Conservation (phyloP, 2,888 invertebrate genomes). For the Drosophila borborema region DNA sequence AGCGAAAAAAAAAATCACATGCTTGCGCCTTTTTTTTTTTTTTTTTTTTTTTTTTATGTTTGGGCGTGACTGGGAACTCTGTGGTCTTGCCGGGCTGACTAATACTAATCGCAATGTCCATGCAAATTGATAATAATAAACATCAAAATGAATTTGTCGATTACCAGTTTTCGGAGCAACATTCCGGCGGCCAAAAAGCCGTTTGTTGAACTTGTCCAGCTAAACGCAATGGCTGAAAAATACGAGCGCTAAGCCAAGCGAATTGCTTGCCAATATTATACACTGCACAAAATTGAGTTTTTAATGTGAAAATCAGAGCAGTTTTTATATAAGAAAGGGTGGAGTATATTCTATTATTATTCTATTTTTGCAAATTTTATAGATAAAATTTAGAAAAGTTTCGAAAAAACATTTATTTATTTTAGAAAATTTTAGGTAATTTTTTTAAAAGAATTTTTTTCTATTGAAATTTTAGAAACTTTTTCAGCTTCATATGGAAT, state of each 20-base stretch:
- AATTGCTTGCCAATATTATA: neutral
- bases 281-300: neutral
- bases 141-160: slow-evolving; percentile 44
- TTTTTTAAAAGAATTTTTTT: no score
- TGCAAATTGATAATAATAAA: slow-evolving; percentile 67
- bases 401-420: no score
- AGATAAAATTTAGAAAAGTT: no score
- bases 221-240: slow-evolving; percentile 62
- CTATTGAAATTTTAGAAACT: no score
- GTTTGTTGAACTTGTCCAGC: slow-evolving; percentile 71
- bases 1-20: slow-evolving; percentile 11
- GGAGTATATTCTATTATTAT: no score
- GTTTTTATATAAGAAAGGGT: no score
- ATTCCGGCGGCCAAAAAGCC: slow-evolving; percentile 57
- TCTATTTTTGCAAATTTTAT: no score
- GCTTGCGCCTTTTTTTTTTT: slow-evolving; percentile 5
- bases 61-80: slow-evolving; percentile 55
- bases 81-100: slow-evolving; percentile 48
- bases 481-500: no score
- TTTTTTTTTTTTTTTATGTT: neutral
- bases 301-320: neutral
- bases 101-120: slow-evolving; percentile 56
- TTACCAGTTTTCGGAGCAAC: slow-evolving; percentile 62
- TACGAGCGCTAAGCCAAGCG: slow-evolving; percentile 36
- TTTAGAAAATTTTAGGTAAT: no score